These are phyloP conservation scores for Sylvilagus bachmani DNA, from an alignment of 2,113 vertebrate species.

Conservation along the genomic window DNA sequence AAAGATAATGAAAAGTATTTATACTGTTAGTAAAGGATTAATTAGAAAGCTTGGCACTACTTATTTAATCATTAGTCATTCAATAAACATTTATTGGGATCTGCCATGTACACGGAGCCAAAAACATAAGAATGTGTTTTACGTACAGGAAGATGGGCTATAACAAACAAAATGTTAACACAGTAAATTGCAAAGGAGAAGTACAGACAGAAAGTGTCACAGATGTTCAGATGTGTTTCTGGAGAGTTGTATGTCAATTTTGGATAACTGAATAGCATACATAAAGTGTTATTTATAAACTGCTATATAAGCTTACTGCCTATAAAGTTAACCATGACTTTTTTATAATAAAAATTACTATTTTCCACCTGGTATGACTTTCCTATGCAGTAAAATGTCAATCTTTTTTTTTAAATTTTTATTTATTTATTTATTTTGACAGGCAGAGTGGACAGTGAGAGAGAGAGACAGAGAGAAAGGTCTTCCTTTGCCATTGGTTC, in stretches of 20 bases:
- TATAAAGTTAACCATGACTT: slow-evolving; percentile 51
- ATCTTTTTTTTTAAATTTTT: too few relatives aligned
- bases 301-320: slow-evolving; percentile 3
- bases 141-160: slow-evolving; percentile 11
- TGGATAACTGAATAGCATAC: neutral
- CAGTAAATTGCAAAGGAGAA: slow-evolving; percentile 19
- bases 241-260: slow-evolving; percentile 5
- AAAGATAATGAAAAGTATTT: slow-evolving; percentile 54
- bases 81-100: slow-evolving; percentile 57
- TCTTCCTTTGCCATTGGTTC: too few relatives aligned
- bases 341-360: slow-evolving; percentile 39
- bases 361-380: neutral
- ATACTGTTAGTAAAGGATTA: slow-evolving; percentile 55
- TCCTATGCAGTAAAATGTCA: neutral
- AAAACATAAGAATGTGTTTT: slow-evolving; percentile 6
- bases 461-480: too few relatives aligned
- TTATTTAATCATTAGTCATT: slow-evolving; percentile 58
- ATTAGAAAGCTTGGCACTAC: slow-evolving; percentile 49
- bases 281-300: slow-evolving; percentile 58
- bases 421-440: too few relatives aligned
- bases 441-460: too few relatives aligned
- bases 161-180: slow-evolving; percentile 13
- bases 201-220: neutral
- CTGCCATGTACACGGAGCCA: slow-evolving; percentile 5
- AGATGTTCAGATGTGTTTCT: neutral